Evolutionary conservation across 2,888 invertebrate species (phyloP).

Genomic region (Trichogramma evanescens): DNA sequence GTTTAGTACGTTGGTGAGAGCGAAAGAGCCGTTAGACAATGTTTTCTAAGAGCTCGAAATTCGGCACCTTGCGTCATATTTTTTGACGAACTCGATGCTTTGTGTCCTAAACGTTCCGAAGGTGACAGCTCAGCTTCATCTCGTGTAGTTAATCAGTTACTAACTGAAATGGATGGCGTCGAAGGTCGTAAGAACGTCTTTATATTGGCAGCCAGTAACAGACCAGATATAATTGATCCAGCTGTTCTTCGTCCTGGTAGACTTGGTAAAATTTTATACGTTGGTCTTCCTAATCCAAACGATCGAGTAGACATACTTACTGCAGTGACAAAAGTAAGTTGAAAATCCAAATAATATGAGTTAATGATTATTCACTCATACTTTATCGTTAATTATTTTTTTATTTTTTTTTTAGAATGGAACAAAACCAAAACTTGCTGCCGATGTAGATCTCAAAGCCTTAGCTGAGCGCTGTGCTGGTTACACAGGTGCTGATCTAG

Average conservation of each 20-base stretch:
- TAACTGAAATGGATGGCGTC: constrained; percentile 98
- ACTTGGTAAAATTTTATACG: constrained; percentile 82
- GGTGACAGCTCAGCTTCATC: constrained; percentile 66
- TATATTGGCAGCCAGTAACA: constrained; percentile 91
- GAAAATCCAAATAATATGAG: neutral
- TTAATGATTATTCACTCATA: neutral
- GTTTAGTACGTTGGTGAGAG: constrained; percentile 94
- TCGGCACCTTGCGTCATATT: constrained; percentile 97
- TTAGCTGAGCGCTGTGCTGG: constrained; percentile 68
- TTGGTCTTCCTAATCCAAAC: constrained; percentile 72
- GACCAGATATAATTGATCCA: constrained; percentile 94
- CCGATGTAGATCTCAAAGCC: constrained; percentile 68
- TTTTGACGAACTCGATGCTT: constrained; percentile 95
- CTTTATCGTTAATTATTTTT: constrained; percentile 3
- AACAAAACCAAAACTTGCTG: constrained; percentile 66
- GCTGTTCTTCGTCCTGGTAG: constrained; percentile 88
- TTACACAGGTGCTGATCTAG: constrained; percentile 91
- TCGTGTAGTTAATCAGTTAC: constrained; percentile 90
- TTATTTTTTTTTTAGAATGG: constrained; percentile 56
- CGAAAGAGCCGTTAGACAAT: constrained; percentile 91
- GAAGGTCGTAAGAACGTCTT: constrained; percentile 88
- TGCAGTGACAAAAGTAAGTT: constrained; percentile 74
- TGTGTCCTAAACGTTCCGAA: constrained; percentile 84
- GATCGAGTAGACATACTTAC: constrained; percentile 84
- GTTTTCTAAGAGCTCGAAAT: constrained; percentile 89